These are phyloP conservation scores for Neolamprologus cancellatus DNA, from an alignment of 2,113 vertebrate species.

Conservation along the genomic window DNA sequence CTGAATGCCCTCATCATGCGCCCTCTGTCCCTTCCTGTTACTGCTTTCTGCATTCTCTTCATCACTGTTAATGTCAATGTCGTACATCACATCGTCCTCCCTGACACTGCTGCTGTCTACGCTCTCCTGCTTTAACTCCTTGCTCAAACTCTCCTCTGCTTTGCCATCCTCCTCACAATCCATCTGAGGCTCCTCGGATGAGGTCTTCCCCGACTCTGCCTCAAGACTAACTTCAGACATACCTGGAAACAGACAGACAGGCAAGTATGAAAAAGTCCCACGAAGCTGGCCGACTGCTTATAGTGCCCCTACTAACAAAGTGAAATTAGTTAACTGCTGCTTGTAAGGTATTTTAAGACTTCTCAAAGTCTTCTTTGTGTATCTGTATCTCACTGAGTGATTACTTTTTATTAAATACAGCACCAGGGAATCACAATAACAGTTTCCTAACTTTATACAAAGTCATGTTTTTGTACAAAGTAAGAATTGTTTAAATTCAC, in stretches of 20 bases:
- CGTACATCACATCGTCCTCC: constrained; percentile 21
- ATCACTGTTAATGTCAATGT: constrained; percentile 36
- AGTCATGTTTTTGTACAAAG: not conserved
- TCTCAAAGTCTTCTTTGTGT: not conserved
- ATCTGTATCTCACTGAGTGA: not conserved
- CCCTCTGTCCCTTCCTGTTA: not conserved
- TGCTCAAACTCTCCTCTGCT: constrained; percentile 34
- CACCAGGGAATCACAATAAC: not conserved
- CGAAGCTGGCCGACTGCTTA: not conserved
- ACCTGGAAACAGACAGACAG: constrained; percentile 67
- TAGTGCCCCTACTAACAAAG: not conserved
- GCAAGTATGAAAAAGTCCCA: constrained; percentile 24
- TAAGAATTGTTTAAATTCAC: not conserved
- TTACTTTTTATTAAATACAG: not conserved
- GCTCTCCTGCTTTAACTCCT: constrained; percentile 19
- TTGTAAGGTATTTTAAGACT: not conserved
- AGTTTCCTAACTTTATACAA: not conserved
- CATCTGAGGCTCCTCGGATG: constrained; percentile 45
- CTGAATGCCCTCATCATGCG: not conserved
- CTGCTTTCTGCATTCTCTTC: not conserved
- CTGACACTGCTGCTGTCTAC: not conserved
- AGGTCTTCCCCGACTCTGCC: constrained; percentile 47
- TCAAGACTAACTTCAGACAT: constrained; percentile 77
- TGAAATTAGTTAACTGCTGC: not conserved
- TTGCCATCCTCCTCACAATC: constrained; percentile 45